Conservation (phyloP, 1,140 invertebrate species). For the Drosophila asahinai region DNA sequence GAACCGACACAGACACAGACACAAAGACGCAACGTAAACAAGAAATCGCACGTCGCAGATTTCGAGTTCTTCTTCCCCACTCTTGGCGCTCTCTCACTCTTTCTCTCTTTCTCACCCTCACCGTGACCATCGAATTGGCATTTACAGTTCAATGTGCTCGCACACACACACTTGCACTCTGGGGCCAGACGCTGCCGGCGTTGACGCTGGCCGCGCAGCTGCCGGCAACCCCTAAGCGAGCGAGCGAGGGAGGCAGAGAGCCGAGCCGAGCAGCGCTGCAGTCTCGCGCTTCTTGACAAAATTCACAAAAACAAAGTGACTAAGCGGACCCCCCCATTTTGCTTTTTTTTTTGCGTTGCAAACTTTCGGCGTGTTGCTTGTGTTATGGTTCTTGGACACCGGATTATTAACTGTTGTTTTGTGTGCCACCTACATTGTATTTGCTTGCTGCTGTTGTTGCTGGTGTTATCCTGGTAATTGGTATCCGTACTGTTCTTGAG, state of each 20-base stretch:
- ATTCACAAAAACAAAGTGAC: conserved; percentile 81
- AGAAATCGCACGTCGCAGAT: conserved; percentile 66
- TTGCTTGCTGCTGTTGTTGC: conserved; percentile 26
- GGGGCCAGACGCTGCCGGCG: conserved; percentile 66
- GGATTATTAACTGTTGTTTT: conserved; percentile 15
- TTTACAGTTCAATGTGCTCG: conserved; percentile 82
- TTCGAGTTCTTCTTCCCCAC: conserved; percentile 25
- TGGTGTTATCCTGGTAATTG: conserved; percentile 40
- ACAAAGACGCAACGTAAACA: conserved; percentile 64
- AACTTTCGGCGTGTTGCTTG: conserved; percentile 20
- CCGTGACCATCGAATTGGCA: conserved; percentile 81
- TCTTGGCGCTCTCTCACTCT: conserved; percentile 15
- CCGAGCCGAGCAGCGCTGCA: conserved; percentile 29
- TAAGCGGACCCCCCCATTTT: conserved; percentile 50
- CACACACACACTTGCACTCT: conserved; percentile 25
- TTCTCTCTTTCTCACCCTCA: conserved; percentile 45
- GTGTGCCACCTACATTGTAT: conserved; percentile 63
- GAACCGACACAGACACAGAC: conserved; percentile 26
- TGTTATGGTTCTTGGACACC: conserved; percentile 32
- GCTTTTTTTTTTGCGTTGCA: conserved; percentile 52
- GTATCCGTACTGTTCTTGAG: conserved; percentile 70
- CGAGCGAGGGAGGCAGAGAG: conserved; percentile 18
- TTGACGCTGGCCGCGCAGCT: conserved; percentile 58
- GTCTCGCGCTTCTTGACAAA: conserved; percentile 63
- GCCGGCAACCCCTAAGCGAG: conserved; percentile 77